phyloP scores from a whole-genome alignment of 2,113 vertebrate species.

The Pitta sordida region DNA sequence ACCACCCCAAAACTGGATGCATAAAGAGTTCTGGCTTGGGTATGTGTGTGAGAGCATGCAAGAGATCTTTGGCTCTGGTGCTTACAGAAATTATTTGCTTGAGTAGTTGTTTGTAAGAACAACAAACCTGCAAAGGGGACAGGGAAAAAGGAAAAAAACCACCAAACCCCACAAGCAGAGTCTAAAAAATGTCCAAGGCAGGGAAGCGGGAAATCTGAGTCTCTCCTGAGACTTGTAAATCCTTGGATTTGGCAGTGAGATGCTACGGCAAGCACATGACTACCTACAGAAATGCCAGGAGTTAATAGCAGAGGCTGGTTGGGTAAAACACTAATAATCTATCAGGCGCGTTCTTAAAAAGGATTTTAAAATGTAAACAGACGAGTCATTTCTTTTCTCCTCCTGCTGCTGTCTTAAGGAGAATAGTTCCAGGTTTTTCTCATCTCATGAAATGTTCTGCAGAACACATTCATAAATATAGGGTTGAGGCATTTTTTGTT shows the following conservation, averaged over 20 bases:
- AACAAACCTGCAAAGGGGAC: not conserved
- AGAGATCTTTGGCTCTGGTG: not conserved
- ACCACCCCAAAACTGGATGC: not conserved
- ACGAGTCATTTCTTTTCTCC: constrained; percentile 17
- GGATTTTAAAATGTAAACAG: constrained; percentile 28
- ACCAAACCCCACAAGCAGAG: not conserved
- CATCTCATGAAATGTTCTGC: not conserved
- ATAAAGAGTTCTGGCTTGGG: not conserved
- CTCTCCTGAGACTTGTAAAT: constrained; percentile 22
- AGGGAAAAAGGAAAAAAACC: not conserved
- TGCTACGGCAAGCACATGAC: accelerated
- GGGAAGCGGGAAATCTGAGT: not conserved
- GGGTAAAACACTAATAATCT: not conserved
- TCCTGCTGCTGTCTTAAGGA: not conserved
- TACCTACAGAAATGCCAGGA: not conserved
- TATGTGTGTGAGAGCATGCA: accelerated
- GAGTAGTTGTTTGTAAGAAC: not conserved
- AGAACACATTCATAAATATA: not conserved
- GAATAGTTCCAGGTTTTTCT: not conserved
- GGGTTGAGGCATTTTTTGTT: not conserved
- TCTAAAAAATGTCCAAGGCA: not conserved
- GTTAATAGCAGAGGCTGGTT: not conserved
- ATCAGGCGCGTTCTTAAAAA: not conserved
- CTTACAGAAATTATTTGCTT: not conserved
- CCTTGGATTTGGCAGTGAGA: not conserved